These are phyloP conservation scores for Cossypha heuglini DNA, from an alignment of 2,797 vertebrate genomes.

Conservation along the genomic window DNA sequence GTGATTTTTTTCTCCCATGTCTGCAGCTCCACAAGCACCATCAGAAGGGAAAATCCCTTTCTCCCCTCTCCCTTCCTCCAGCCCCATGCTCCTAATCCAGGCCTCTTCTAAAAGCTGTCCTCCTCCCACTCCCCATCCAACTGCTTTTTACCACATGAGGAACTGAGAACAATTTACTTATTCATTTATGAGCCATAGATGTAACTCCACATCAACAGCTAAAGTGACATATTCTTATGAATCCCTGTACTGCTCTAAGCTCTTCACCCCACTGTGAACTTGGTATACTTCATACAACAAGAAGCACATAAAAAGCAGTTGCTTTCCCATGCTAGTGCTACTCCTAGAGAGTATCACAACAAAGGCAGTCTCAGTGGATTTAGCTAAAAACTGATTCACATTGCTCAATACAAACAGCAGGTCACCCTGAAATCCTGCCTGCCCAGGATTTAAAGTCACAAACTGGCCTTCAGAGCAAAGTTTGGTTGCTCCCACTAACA, in stretches of 20 bases:
- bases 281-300: background rate
- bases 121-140: background rate
- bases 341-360: background rate
- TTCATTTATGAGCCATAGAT: background rate
- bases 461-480: background rate
- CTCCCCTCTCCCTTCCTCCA: background rate
- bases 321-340: background rate
- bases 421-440: background rate
- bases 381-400: background rate
- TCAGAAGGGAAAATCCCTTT: background rate
- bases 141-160: background rate
- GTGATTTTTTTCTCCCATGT: background rate
- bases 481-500: background rate
- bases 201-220: background rate
- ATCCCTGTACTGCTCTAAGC: background rate
- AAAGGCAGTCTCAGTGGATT: background rate
- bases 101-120: background rate
- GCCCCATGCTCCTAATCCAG: background rate
- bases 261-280: background rate
- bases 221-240: background rate
- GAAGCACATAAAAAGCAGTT: background rate
- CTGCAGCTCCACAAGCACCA: background rate
- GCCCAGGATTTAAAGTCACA: background rate
- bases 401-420: background rate
- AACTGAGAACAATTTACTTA: background rate